Percentiles rank a stretch among this genome's conserved stretches.
Evolutionary conservation across 2,797 vertebrate species (phyloP).

Genomic region (Carduelis carduelis): DNA sequence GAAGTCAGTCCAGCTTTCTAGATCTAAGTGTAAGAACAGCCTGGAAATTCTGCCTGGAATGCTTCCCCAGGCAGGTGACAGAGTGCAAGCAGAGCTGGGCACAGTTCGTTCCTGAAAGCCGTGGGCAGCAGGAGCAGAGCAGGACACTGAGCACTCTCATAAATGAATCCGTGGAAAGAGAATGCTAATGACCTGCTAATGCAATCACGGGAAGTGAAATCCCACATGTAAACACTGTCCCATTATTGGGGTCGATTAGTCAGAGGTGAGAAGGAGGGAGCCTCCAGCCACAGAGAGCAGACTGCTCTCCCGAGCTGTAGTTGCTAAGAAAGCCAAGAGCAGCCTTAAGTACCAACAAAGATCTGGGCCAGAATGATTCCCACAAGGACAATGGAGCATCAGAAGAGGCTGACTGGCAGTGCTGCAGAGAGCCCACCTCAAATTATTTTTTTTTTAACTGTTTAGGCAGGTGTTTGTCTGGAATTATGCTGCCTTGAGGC

Average conservation of each 20-base stretch:
- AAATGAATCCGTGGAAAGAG: not conserved
- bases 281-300: not conserved
- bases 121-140: not conserved
- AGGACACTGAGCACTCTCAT: not conserved
- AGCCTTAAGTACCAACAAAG: not conserved
- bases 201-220: not conserved
- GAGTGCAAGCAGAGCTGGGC: not conserved
- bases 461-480: not conserved
- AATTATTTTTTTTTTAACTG: not conserved
- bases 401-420: not conserved
- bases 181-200: not conserved
- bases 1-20: not conserved
- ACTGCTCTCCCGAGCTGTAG: not conserved
- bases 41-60: not conserved
- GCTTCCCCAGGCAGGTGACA: not conserved
- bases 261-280: not conserved
- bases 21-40: not conserved
- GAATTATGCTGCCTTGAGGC: not conserved
- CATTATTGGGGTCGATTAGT: not conserved
- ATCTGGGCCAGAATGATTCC: not conserved
- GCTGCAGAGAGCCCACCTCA: not conserved
- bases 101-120: not conserved
- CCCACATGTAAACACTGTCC: not conserved
- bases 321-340: not conserved
- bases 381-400: fast-evolving